Percentiles rank a stretch among this genome's conserved stretches.
Conservation (phyloP, 2,888 invertebrate species). For the Pristionchus japonicus region DNA sequence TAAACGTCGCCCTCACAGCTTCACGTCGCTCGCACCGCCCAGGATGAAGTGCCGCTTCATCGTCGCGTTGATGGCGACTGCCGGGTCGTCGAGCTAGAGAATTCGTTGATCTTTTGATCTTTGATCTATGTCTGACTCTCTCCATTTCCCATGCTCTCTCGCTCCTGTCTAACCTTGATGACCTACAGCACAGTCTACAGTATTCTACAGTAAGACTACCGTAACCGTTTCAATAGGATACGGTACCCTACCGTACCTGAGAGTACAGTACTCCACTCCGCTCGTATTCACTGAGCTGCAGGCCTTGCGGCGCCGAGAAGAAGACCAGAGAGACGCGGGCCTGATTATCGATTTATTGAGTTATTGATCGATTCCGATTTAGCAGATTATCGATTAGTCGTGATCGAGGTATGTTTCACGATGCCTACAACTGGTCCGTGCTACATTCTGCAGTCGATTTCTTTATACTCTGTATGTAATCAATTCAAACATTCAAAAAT, state of each 20-base stretch:
- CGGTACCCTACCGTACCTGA: not conserved
- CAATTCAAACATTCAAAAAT: not conserved
- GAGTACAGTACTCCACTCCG: slow-evolving; percentile 44
- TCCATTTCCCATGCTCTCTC: not conserved
- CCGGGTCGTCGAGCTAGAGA: slow-evolving; percentile 12
- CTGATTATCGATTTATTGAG: not conserved
- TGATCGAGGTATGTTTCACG: not conserved
- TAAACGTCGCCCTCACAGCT: not conserved
- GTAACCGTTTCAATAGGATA: too few species aligned
- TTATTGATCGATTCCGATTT: not conserved
- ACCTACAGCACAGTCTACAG: too few species aligned
- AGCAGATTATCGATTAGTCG: not conserved
- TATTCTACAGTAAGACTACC: too few species aligned
- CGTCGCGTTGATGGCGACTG: slow-evolving; percentile 38
- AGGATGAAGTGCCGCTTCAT: slow-evolving; percentile 38
- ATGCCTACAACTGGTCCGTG: too few species aligned
- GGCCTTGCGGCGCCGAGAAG: slow-evolving; percentile 39
- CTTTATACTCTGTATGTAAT: too few species aligned
- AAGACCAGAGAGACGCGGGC: slow-evolving; percentile 38
- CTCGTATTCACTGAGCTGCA: slow-evolving; percentile 39
- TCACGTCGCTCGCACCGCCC: slow-evolving; percentile 42
- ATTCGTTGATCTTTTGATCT: not conserved
- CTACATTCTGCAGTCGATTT: too few species aligned
- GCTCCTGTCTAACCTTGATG: too few species aligned
- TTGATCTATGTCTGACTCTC: too few species aligned